phyloP scores from a whole-genome alignment of 2,113 vertebrate species.

The Hypanus sabinus region DNA sequence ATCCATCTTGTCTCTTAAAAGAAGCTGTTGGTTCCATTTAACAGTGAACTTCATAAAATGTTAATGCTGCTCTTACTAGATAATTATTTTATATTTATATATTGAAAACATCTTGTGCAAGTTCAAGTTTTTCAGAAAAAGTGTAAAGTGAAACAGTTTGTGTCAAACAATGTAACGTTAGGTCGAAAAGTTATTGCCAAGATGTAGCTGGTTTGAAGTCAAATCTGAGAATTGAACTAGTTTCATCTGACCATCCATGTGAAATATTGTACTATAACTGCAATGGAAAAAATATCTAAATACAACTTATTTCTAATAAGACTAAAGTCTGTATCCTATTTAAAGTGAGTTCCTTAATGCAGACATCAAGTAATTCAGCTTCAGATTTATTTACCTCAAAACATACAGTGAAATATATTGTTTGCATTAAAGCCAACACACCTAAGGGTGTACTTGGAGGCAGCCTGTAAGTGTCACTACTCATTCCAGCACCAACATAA shows the following conservation, averaged over 20 bases:
- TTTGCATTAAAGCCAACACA: no score
- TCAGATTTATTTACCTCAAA: no score
- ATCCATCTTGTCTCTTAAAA: not conserved
- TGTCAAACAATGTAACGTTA: not conserved
- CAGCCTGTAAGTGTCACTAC: no score
- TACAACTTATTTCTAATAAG: not conserved
- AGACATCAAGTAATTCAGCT: not conserved
- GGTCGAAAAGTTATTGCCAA: not conserved
- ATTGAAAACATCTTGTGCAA: not conserved
- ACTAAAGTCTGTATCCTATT: not conserved
- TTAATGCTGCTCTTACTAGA: not conserved
- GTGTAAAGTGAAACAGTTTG: not conserved
- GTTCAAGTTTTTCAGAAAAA: not conserved
- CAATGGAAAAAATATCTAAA: not conserved
- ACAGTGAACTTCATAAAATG: not conserved
- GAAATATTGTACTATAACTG: not conserved
- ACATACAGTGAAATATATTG: no score
- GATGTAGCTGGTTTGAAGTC: not conserved
- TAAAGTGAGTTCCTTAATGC: not conserved
- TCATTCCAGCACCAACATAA: no score
- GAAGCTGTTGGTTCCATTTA: not conserved
- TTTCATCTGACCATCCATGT: not conserved
- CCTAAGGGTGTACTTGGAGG: no score
- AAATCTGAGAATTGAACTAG: not conserved
- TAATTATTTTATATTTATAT: slow-evolving; percentile 19